phyloP scores from a whole-genome alignment of 1,140 invertebrate genomes.

The Lanistes nyassanus region DNA sequence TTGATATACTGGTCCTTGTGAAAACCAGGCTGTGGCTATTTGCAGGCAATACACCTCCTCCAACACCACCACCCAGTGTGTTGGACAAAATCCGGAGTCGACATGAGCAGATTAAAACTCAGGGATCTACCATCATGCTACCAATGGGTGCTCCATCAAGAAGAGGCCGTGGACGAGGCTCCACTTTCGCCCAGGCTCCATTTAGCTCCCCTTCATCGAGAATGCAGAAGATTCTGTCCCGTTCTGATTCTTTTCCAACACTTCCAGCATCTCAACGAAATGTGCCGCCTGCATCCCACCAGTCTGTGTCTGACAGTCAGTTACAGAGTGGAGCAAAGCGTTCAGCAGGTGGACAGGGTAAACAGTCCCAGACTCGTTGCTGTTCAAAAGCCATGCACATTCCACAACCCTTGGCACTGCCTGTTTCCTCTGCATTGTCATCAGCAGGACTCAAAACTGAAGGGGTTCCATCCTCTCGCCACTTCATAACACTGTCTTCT shows the following conservation, averaged over 20 bases:
- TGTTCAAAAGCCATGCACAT: too few species aligned
- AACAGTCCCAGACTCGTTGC: too few species aligned
- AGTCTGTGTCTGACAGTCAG: too few species aligned
- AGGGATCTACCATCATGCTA: slow-evolving; percentile 68
- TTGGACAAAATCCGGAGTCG: slow-evolving; percentile 32
- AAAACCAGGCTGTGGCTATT: neutral
- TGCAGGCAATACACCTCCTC: slow-evolving; percentile 10
- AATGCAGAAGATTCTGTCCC: slow-evolving; percentile 2
- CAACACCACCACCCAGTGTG: slow-evolving; percentile 9
- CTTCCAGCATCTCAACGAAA: neutral
- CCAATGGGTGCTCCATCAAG: slow-evolving; percentile 67
- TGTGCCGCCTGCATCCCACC: neutral
- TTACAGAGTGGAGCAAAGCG: too few species aligned
- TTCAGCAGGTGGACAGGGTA: too few species aligned
- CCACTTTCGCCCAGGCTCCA: slow-evolving; percentile 28
- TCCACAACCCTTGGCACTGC: too few species aligned
- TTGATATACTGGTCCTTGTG: neutral
- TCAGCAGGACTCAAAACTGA: too few species aligned
- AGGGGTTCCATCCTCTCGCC: too few species aligned
- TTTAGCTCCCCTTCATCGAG: slow-evolving; percentile 11
- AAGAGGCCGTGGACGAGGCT: slow-evolving; percentile 57
- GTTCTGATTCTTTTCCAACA: slow-evolving; percentile 28
- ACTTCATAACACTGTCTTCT: too few species aligned
- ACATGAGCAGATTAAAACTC: slow-evolving; percentile 36
- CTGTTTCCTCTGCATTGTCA: too few species aligned